Evolutionary conservation across 2,888 invertebrate species (phyloP).

Genomic region (Phengaris alcon): DNA sequence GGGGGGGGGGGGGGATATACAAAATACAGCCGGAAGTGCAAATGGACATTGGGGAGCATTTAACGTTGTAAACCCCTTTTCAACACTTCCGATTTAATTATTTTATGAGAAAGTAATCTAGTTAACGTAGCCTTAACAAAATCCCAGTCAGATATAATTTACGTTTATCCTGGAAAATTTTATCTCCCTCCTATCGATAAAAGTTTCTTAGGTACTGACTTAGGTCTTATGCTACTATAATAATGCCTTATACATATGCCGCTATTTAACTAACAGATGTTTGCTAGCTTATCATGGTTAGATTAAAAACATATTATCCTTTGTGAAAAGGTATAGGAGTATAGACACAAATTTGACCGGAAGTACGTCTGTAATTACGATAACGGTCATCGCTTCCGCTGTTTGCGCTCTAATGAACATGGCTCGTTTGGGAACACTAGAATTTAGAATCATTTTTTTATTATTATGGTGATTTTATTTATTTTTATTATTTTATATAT

Average conservation of each 20-base stretch:
- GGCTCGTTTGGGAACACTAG: slow-evolving; percentile 16
- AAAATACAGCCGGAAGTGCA: slow-evolving; percentile 10
- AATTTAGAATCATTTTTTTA: slow-evolving; percentile 22
- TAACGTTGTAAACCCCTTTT: not conserved
- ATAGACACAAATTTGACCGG: slow-evolving; percentile 25
- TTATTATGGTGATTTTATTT: slow-evolving; percentile 3
- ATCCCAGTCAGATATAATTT: too few relatives aligned
- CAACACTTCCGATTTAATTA: not conserved
- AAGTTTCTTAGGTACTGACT: too few relatives aligned
- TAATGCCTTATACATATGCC: too few relatives aligned
- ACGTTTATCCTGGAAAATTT: too few relatives aligned
- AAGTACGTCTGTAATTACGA: slow-evolving; percentile 26
- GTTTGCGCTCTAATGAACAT: slow-evolving; percentile 34
- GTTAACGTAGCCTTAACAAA: too few relatives aligned
- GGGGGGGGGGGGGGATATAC: not conserved
- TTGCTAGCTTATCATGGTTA: not conserved
- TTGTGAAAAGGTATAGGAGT: not conserved
- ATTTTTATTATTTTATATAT: too few relatives aligned
- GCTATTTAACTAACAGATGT: too few relatives aligned
- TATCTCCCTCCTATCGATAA: too few relatives aligned
- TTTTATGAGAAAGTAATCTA: too few relatives aligned
- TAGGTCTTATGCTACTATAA: too few relatives aligned
- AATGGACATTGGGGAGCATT: slow-evolving; percentile 15
- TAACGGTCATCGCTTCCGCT: slow-evolving; percentile 37
- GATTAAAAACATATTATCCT: not conserved